A percentile compares a stretch with the other conserved stretches of the same genome.
Evolutionary conservation across 1,140 invertebrate genomes (phyloP).

Genomic region (Pachyrhynchus sulphureomaculatus): DNA sequence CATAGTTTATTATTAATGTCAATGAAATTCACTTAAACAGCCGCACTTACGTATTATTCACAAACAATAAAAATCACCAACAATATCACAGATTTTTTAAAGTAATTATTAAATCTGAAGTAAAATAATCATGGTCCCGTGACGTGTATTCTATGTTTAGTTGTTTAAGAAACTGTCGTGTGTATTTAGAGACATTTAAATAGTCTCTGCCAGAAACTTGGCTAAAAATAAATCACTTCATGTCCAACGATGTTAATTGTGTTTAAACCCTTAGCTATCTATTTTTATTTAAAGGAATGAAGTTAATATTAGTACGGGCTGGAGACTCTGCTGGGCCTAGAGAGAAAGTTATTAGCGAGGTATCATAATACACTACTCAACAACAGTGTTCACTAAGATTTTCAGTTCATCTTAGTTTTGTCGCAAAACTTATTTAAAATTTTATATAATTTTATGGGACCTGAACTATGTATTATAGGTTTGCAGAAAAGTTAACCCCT

Average conservation of each 20-base stretch:
- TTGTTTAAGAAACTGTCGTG: constrained; percentile 31
- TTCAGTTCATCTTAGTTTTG: no score
- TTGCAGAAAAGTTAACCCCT: no score
- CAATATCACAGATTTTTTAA: constrained; percentile 3
- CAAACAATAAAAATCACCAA: neutral
- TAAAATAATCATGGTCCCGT: constrained; percentile 14
- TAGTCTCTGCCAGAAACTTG: constrained; percentile 25
- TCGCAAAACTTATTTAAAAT: no score
- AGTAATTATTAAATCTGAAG: constrained; percentile 10
- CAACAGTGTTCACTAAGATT: no score
- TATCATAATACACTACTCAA: no score
- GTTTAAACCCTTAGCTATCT: constrained; percentile 8
- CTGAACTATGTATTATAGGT: no score
- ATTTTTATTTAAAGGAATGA: neutral
- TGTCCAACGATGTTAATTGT: constrained; percentile 9
- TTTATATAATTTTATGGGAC: no score
- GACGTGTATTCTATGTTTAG: constrained; percentile 28
- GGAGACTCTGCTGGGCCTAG: no score
- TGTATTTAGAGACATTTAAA: constrained; percentile 23
- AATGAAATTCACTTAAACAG: no score
- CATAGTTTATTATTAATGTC: no score
- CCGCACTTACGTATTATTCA: no score
- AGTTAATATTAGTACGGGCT: neutral
- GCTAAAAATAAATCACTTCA: constrained; percentile 26
- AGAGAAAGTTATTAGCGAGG: no score